These are phyloP conservation scores for Cephus rjabovi DNA, from an alignment of 2,888 invertebrate species.

Conservation along the genomic window DNA sequence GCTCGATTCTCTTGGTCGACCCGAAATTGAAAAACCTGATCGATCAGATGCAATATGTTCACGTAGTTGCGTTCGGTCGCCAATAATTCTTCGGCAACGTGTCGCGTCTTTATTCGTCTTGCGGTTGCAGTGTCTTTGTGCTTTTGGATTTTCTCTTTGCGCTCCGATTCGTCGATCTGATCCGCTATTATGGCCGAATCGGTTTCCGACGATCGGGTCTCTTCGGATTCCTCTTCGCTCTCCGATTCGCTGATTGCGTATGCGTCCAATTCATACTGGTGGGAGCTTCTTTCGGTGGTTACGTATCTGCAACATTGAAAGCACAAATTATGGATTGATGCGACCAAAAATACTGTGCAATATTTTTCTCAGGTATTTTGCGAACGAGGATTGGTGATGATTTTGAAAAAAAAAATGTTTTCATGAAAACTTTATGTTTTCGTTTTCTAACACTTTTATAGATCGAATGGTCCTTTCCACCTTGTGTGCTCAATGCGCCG, in stretches of 20 bases:
- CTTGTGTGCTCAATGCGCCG: background rate
- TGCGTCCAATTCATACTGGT: constrained; percentile 52
- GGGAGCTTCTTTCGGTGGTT: constrained; percentile 52
- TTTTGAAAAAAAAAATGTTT: background rate
- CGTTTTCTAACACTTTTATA: background rate
- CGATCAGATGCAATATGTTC: constrained; percentile 71
- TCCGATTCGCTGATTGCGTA: constrained; percentile 68
- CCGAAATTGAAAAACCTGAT: constrained; percentile 74
- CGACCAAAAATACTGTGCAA: background rate
- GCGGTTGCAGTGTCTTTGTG: constrained; percentile 31
- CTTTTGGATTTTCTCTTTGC: constrained; percentile 35
- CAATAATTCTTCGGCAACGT: constrained; percentile 71
- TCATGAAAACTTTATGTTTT: background rate
- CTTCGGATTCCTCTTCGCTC: constrained; percentile 67
- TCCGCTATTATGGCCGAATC: constrained; percentile 48
- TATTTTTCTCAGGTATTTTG: no score
- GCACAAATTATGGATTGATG: background rate
- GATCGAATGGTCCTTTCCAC: background rate
- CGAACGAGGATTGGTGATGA: background rate
- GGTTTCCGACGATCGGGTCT: constrained; percentile 53
- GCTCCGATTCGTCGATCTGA: constrained; percentile 40
- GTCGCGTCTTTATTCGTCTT: constrained; percentile 52
- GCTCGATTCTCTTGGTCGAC: constrained; percentile 72
- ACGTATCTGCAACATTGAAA: constrained; percentile 46
- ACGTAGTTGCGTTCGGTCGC: constrained; percentile 74